Evolutionary conservation across 2,797 vertebrate species (phyloP).

Genomic region (Microcaecilia unicolor): DNA sequence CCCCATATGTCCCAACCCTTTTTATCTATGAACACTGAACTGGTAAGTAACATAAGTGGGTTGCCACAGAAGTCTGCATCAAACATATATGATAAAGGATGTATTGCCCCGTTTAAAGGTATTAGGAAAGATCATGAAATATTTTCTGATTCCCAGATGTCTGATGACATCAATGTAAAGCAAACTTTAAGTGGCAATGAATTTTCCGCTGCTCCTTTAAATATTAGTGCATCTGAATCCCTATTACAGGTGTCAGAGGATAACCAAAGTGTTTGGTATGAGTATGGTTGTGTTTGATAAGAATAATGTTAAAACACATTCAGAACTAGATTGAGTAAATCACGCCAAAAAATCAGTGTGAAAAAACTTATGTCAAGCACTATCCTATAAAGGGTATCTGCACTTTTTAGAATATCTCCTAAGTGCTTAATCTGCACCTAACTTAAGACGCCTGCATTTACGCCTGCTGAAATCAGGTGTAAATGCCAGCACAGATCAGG

Average conservation of each 20-base stretch:
- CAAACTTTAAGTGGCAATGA: slow-evolving; percentile 18
- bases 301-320: background rate
- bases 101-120: slow-evolving; percentile 22
- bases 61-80: slow-evolving; percentile 32
- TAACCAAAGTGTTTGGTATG: slow-evolving; percentile 87
- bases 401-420: no score
- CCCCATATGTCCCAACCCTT: slow-evolving; percentile 64
- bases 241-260: slow-evolving; percentile 72
- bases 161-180: slow-evolving; percentile 12
- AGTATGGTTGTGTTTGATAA: slow-evolving; percentile 90
- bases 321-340: no score
- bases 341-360: no score
- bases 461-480: no score
- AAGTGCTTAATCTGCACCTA: no score
- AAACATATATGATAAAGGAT: slow-evolving; percentile 36
- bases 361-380: no score
- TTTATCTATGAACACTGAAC: slow-evolving; percentile 84
- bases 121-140: slow-evolving; percentile 30
- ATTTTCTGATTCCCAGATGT: slow-evolving; percentile 24
- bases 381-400: no score
- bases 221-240: slow-evolving; percentile 43
- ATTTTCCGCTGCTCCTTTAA: slow-evolving; percentile 18
- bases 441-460: no score
- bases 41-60: slow-evolving; percentile 91
- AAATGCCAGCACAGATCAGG: no score